Conservation (phyloP, 2,113 vertebrate genomes). For the Psilopogon haemacephalus region DNA sequence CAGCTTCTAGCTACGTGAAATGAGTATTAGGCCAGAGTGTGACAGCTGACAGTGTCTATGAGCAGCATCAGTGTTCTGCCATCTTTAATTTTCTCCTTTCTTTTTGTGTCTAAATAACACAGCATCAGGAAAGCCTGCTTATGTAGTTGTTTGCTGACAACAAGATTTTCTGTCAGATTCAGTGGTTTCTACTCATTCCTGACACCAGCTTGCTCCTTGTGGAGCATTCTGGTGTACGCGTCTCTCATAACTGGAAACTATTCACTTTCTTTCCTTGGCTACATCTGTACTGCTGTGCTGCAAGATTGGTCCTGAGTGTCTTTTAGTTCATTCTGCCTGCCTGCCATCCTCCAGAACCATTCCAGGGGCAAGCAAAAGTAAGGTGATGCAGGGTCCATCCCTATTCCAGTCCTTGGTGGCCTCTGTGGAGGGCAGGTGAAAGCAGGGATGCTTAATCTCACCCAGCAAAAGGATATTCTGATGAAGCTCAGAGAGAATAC, state of each 20-base stretch:
- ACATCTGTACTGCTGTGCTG: background rate
- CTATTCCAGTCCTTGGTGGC: background rate
- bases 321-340: background rate
- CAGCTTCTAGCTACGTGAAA: background rate
- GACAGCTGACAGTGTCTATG: background rate
- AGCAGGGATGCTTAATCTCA: background rate
- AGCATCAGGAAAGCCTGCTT: background rate
- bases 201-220: background rate
- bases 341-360: background rate
- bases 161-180: background rate
- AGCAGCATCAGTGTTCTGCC: slow-evolving; percentile 8
- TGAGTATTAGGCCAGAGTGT: background rate
- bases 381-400: background rate
- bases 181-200: background rate
- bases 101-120: slow-evolving; percentile 28
- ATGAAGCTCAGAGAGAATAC: background rate
- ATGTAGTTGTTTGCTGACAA: background rate
- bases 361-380: background rate
- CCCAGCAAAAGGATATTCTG: background rate
- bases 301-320: background rate
- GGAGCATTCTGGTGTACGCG: background rate
- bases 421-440: background rate
- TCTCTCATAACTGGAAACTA: background rate
- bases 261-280: background rate
- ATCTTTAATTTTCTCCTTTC: slow-evolving; percentile 37